Conservation (phyloP, 30 jellyfish, hydroid and myxozoan species). For the Turritopsis rubra region DNA sequence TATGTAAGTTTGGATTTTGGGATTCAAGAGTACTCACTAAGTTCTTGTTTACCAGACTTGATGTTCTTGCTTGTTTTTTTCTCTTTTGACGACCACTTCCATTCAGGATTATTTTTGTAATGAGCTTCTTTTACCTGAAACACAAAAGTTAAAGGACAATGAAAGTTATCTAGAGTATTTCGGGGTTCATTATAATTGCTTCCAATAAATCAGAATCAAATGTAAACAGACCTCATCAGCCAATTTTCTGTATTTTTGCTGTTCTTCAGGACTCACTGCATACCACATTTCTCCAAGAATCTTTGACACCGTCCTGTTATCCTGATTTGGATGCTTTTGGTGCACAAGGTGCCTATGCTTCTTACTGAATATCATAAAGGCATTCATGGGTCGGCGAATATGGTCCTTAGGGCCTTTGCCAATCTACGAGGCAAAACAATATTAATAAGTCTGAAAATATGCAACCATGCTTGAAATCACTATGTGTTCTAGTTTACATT, state of each 20-base stretch:
- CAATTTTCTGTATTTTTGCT: constrained; percentile 55
- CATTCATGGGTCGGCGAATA: constrained; percentile 92
- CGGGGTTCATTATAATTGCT: too few relatives aligned
- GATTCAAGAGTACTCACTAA: neutral
- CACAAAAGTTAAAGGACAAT: neutral
- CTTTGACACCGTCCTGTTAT: constrained; percentile 89
- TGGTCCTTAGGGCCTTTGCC: constrained; percentile 41
- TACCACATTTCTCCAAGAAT: constrained; percentile 97
- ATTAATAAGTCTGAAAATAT: too few relatives aligned
- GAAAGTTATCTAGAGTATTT: too few relatives aligned
- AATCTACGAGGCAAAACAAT: constrained; percentile 3
- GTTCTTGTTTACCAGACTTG: neutral
- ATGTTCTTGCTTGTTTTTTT: constrained; percentile 40
- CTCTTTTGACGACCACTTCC: constrained; percentile 96
- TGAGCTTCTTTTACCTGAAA: constrained; percentile 84
- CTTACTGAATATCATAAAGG: constrained; percentile 86
- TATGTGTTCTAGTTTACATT: too few relatives aligned
- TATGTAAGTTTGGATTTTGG: too few relatives aligned
- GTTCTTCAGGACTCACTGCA: constrained; percentile 66
- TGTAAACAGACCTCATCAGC: constrained; percentile 73
- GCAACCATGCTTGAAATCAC: too few relatives aligned
- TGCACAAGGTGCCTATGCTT: constrained; percentile 78
- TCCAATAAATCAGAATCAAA: neutral
- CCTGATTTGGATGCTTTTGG: constrained; percentile 90
- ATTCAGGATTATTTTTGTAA: constrained; percentile 90